Conservation (phyloP, 2,797 vertebrate genomes). For the Ambastaia sidthimunki region DNA sequence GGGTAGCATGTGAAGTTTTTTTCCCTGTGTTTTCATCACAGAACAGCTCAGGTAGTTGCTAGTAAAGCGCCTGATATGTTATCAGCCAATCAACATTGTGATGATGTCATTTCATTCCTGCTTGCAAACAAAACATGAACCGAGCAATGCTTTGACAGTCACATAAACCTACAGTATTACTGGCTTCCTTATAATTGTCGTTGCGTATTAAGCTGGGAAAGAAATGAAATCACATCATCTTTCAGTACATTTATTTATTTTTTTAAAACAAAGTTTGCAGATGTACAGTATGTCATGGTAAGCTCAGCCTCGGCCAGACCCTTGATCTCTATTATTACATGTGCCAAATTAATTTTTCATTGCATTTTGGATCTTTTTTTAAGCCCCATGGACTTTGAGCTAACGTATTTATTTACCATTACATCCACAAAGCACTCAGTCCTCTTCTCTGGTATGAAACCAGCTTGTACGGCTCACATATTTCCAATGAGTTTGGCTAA, state of each 20-base stretch:
- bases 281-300: background rate
- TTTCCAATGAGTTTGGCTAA: constrained; percentile 61
- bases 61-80: too few relatives aligned
- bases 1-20: too few relatives aligned
- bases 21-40: too few relatives aligned
- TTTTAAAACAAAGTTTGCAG: background rate
- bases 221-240: too few relatives aligned
- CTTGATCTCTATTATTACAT: background rate
- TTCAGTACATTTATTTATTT: background rate
- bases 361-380: constrained; percentile 5
- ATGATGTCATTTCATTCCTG: too few relatives aligned
- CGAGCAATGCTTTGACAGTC: too few relatives aligned
- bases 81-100: too few relatives aligned
- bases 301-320: background rate
- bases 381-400: constrained; percentile 38
- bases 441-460: constrained; percentile 34
- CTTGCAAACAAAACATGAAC: too few relatives aligned
- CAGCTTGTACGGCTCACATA: constrained; percentile 48
- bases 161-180: too few relatives aligned
- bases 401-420: constrained; percentile 53
- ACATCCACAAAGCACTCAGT: constrained; percentile 34
- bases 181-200: too few relatives aligned
- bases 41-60: too few relatives aligned
- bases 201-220: too few relatives aligned
- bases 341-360: constrained; percentile 2